These are phyloP conservation scores for Leuctra nigra DNA, from an alignment of 2,888 invertebrate genomes.

Conservation along the genomic window DNA sequence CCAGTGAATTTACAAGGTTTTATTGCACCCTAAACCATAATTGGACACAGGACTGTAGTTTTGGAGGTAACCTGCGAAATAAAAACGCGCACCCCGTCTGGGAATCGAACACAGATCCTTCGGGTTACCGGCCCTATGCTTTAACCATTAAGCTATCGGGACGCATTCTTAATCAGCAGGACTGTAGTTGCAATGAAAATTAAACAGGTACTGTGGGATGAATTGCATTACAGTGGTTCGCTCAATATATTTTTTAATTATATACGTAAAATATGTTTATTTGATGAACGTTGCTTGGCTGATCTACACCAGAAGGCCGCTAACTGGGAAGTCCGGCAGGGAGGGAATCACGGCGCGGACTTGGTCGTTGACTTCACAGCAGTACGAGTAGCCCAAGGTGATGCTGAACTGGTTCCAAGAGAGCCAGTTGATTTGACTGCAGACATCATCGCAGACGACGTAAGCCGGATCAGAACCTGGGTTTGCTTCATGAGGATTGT, in stretches of 20 bases:
- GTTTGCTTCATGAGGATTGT: slow-evolving; percentile 48
- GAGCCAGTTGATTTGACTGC: slow-evolving; percentile 45
- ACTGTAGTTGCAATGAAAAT: no score
- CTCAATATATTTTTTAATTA: no score
- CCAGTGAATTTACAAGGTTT: background rate
- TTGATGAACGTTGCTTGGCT: no score
- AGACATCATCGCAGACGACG: slow-evolving; percentile 49
- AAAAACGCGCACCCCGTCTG: no score
- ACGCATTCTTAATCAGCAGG: no score
- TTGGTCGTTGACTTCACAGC: slow-evolving; percentile 49
- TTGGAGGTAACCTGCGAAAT: no score
- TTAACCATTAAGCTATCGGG: no score
- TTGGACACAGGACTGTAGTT: background rate
- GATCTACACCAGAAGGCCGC: slow-evolving; percentile 37
- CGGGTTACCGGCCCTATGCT: no score
- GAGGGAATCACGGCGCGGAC: slow-evolving; percentile 47
- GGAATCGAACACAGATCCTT: no score
- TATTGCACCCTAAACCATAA: background rate
- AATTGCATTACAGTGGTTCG: no score
- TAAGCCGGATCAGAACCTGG: slow-evolving; percentile 28
- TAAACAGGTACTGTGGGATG: no score
- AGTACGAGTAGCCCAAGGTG: slow-evolving; percentile 52
- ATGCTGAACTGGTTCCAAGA: slow-evolving; percentile 47
- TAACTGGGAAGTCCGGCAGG: slow-evolving; percentile 48
- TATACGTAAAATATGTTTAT: no score